Base-by-base conservation (phyloP, 2,888 invertebrate species). In the Orgyia antiqua region DNA sequence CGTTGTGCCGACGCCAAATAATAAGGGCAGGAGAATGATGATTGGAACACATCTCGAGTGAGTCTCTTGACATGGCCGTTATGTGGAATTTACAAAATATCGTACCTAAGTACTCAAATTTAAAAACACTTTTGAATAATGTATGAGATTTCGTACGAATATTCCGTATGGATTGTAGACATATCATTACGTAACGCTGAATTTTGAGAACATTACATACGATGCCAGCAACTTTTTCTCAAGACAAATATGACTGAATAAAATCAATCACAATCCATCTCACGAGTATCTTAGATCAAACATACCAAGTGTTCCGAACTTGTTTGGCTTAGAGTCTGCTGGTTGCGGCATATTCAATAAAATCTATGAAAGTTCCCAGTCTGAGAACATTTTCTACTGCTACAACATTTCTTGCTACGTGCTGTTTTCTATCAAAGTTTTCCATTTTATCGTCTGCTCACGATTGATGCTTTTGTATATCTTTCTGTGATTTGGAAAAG, bases 351-450 rank as follows among this genome's bases (percentile, higher is more conserved):
- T 67, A 71, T 72, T 72, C 66, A 68, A 78, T 76, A 73, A 79
- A 80, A 79, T 74, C 58, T 66, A 58, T 49, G 59, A 65, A 75
- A 73, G 59, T 71, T 69, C 51, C 42, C 28, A 45, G 39, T 33
- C 39, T 40, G 54, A 41, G 61, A 67, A 72, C 58, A 72, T 73
- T 72, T 77, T 69, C 71, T 59, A 4, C 56, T 68, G 58, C 61
- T 64, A 52, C 54, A 45, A 45, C 63, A 58, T 69, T 72, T 70
- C 71, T 74, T 58, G 57, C 62, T 67, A 64, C 66, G 69, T 67
- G 76, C 63, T 78, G 78, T 76, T 76, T 76, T 76, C 72, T 68
- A 78, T 79, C 73, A 74, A 80, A 82, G 72, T 82, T 82, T 77
- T 69, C 73, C 70, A 61, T 72, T 70, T 60, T 61, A 52, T 57